Evolutionary conservation across 2,888 invertebrate genomes (phyloP), one percentile per base, ranked within the genome.

Genomic region (Pterostichus niger): DNA sequence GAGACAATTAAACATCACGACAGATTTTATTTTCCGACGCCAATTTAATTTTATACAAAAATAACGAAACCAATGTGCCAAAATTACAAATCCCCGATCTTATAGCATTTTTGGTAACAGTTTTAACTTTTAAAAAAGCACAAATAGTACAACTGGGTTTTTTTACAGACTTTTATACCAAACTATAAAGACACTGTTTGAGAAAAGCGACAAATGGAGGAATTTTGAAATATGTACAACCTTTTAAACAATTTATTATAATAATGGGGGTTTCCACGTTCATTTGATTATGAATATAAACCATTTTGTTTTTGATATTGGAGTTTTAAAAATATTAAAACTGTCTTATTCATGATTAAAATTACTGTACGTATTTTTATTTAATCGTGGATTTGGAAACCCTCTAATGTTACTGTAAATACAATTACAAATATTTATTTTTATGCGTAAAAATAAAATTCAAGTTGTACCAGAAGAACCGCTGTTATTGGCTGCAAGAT

Each of bases 51-150:
- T 52, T 76, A 56, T 46, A 71, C 35, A 49, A 79, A 24, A 79
- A 78, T 59, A 64, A 46, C 68, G 79, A 79, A 79, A 79, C 79
- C 79, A 49, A 79, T 68, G 79, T 79, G 79, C 68, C 64, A 79
- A 79, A 79, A 40, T 59, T 40, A 46, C 24, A 49, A 40, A 79
- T 64, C 56, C 24, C 24, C 52, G 49, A 61, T 49, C 54, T 76
- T 76, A 31, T 76, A 54, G 52, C 15, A 54, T 76, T 76, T 71
- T 76, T 76, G 31, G 54, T 52, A 13, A 76, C 31, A 52, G n/a
- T 75, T 49, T 10, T 17, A 13, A 24, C 24, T 24, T 24, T 24
- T 24, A 24, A 24, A 24, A 71, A 75, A 54, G 76, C 76, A 76
- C 76, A 76, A 54, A 76, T 76, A 76, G 76, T 76, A 76, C 76